phyloP scores from a whole-genome alignment of 2,113 vertebrate genomes.

The Vidua chalybeata region DNA sequence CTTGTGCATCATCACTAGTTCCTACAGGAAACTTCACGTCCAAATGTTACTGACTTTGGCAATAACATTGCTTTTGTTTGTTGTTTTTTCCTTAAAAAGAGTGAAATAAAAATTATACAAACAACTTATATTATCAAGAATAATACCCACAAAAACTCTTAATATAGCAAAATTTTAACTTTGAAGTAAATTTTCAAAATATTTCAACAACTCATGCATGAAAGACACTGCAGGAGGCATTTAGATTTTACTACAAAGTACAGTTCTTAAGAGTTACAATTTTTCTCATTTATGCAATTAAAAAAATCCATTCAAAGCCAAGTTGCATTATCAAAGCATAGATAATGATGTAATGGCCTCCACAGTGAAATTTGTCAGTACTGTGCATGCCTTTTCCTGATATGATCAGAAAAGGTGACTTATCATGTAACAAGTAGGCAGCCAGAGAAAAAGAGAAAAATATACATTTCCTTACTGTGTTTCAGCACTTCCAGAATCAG shows the following conservation, averaged over 20 bases:
- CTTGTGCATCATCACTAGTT: neutral
- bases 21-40: neutral
- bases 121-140: neutral
- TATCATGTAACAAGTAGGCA: neutral
- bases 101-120: neutral
- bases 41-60: neutral
- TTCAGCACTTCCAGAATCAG: neutral
- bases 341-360: neutral
- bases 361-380: neutral
- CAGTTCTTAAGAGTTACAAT: neutral
- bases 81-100: neutral
- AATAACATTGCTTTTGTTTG: neutral
- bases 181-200: neutral
- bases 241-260: neutral
- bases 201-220: neutral
- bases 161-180: neutral
- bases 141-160: neutral
- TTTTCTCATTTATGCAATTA: neutral
- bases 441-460: neutral
- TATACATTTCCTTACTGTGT: neutral
- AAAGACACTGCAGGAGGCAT: neutral
- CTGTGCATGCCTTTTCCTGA: neutral
- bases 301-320: neutral
- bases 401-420: neutral
- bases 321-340: neutral